These are phyloP conservation scores for Drosophila obscura DNA, from an alignment of 1,140 invertebrate genomes.

Conservation along the genomic window DNA sequence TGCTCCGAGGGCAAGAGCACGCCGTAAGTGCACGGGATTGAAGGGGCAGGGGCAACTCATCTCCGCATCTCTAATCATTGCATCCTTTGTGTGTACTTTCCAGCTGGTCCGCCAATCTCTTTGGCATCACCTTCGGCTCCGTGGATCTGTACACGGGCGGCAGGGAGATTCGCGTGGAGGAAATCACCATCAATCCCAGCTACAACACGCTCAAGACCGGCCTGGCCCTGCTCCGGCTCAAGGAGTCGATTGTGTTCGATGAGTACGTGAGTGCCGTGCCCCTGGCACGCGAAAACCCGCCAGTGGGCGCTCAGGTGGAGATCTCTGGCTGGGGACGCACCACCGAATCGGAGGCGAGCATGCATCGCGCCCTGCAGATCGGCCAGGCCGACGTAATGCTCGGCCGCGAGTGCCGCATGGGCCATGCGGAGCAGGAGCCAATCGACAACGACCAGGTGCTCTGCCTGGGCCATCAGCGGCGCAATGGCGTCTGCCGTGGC, in stretches of 20 bases:
- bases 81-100: background rate
- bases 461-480: constrained; percentile 60
- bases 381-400: constrained; percentile 43
- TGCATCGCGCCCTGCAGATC: constrained; percentile 64
- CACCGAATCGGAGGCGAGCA: constrained; percentile 42
- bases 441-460: constrained; percentile 55
- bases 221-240: constrained; percentile 65
- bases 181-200: constrained; percentile 64
- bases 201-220: constrained; percentile 61
- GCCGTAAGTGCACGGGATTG: constrained; percentile 39
- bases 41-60: background rate
- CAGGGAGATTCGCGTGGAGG: constrained; percentile 54
- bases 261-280: constrained; percentile 49
- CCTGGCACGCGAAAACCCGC: constrained; percentile 41
- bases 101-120: constrained; percentile 69
- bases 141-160: constrained; percentile 69
- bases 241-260: constrained; percentile 46
- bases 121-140: constrained; percentile 59
- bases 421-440: background rate
- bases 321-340: constrained; percentile 76
- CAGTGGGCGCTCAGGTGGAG: constrained; percentile 44
- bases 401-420: constrained; percentile 30
- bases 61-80: too few relatives aligned
- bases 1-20: constrained; percentile 65
- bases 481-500: constrained; percentile 67